phyloP scores from a whole-genome alignment of 2,797 vertebrate genomes.

The Typhlichthys subterraneus region DNA sequence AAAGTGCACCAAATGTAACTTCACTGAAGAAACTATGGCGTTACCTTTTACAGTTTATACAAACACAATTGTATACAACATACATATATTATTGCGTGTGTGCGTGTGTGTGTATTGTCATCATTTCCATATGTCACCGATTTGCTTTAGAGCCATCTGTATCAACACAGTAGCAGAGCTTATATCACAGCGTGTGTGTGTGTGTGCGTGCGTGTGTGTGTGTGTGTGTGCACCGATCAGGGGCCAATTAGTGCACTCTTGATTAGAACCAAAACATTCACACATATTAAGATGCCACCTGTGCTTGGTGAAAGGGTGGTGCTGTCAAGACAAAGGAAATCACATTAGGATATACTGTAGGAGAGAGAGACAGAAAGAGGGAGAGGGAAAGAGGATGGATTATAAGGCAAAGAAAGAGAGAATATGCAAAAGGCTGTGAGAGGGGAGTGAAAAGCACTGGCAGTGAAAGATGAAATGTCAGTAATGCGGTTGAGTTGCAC shows the following conservation, averaged over 20 bases:
- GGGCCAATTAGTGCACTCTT: slow-evolving; percentile 49
- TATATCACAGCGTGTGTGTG: slow-evolving; percentile 44
- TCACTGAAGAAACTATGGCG: too few species aligned
- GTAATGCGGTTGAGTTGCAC: slow-evolving; percentile 70
- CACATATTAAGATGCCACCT: slow-evolving; percentile 61
- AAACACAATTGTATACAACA: too few species aligned
- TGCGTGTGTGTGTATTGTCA: background rate
- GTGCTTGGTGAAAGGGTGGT: slow-evolving; percentile 50
- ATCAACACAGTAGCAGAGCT: slow-evolving; percentile 51
- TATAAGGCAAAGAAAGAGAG: slow-evolving; percentile 20
- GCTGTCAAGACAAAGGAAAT: slow-evolving; percentile 52
- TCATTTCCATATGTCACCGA: too few species aligned
- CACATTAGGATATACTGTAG: slow-evolving; percentile 9
- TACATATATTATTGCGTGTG: background rate
- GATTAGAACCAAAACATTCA: slow-evolving; percentile 58
- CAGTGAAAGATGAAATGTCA: slow-evolving; percentile 66
- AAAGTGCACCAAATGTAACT: too few species aligned
- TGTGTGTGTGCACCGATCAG: slow-evolving; percentile 43
- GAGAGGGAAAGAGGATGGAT: slow-evolving; percentile 11
- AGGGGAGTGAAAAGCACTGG: slow-evolving; percentile 27
- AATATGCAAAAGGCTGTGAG: slow-evolving; percentile 26
- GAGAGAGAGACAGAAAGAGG: slow-evolving; percentile 2
- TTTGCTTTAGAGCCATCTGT: slow-evolving; percentile 22
- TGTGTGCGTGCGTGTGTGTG: slow-evolving; percentile 17
- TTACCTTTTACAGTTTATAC: too few species aligned